Base-by-base conservation (phyloP, 1,140 invertebrate genomes). In the Oncopodura yosiiana region DNA sequence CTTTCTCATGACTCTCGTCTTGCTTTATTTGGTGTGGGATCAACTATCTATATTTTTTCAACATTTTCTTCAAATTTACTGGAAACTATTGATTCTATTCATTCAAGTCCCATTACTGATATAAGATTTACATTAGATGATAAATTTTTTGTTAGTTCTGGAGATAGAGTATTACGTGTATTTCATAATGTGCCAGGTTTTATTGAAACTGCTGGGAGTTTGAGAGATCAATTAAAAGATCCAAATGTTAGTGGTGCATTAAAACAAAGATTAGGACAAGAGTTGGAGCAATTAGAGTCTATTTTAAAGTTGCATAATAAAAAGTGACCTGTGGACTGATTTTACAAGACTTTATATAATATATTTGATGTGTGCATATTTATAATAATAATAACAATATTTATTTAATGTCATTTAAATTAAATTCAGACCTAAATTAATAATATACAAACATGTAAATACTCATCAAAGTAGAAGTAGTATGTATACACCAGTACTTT, bases 121-220 rank as follows among this genome's bases (percentile, higher is more conserved):
- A 69, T 92, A 38, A 64, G 71, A 19, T 92, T 91, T 69, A 83
- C 89, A 66, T 74, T 81, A 23, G 71, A 77, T 45, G 82, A 81
- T 18, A 80, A 84, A 64, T 83, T 80, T 67, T 64, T 93, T n/a
- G 74, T 86, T 50, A 79, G 80, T 2, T 74, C 80, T n/a, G 86
- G 84, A 12, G 86, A 90, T 64, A 81, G 78, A 51, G 80, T 81
- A 37, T 79, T 92, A 14, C 75, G 82, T 42, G 77, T 93, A 18
- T 82, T 91, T 61, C 80, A 84, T 64, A 92, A 93, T 65, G 75
- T 91, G 9, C 78, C 83, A 53, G 87, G 86, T 5, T 83, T 83
- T 64, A 72, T 77, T 57, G 81, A 80, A 12, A 77, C 76, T 1
- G 79, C 87, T 41, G 71, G 72, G 29, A 79, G 79, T 24, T 77